Evolutionary conservation across 2,888 invertebrate species (phyloP).

Genomic region (Schrankia costaestrigalis): DNA sequence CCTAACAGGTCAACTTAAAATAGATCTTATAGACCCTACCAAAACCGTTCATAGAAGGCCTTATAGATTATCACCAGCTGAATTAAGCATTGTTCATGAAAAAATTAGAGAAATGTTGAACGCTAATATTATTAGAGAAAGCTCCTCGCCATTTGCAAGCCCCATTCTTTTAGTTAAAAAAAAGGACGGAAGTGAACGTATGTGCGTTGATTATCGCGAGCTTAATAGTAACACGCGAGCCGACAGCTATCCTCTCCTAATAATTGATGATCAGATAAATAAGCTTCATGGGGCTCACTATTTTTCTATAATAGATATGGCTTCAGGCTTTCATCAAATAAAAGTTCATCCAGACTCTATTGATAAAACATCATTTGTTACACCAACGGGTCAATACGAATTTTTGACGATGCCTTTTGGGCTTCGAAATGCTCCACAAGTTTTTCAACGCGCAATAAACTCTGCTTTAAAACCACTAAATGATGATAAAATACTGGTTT

Average conservation of each 20-base stretch:
- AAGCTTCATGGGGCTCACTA: no score
- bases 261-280: no score
- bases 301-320: neutral
- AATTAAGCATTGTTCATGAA: neutral
- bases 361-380: no score
- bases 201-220: neutral
- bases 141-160: no score
- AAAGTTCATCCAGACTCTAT: no score
- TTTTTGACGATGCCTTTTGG: no score
- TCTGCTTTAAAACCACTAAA: neutral
- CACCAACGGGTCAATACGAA: no score
- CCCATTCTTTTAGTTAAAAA: neutral
- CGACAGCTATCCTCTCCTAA: no score
- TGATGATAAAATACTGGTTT: neutral
- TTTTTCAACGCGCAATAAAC: no score
- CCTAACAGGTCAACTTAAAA: no score
- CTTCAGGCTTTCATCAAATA: neutral
- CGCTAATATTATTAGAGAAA: neutral
- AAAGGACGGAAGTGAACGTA: neutral
- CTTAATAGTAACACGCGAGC: neutral
- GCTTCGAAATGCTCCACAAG: no score
- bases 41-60: neutral
- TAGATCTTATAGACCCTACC: neutral
- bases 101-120: no score
- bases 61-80: neutral